Evolutionary conservation across 2,113 vertebrate genomes (phyloP).

Genomic region (Xenopus borealis): DNA sequence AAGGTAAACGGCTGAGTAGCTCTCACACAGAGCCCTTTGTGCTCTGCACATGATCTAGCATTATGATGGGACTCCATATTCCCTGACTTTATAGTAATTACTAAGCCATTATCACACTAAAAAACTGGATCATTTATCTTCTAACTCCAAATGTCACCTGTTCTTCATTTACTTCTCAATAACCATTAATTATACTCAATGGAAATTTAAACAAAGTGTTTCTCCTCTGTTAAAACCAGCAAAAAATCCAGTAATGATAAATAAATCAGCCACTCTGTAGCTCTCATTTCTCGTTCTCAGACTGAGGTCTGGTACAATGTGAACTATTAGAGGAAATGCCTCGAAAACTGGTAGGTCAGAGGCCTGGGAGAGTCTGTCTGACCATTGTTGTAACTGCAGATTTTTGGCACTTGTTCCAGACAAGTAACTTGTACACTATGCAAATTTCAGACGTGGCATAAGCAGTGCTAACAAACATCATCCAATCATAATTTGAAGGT

Average conservation of each 20-base stretch:
- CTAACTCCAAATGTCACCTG: constrained; percentile 77
- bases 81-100: constrained; percentile 74
- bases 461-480: constrained; percentile 20
- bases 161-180: constrained; percentile 82
- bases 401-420: constrained; percentile 51
- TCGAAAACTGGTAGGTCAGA: constrained; percentile 74
- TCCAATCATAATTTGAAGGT: constrained; percentile 19
- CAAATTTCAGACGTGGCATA: constrained; percentile 39
- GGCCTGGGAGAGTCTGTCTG: constrained; percentile 59
- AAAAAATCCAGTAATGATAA: constrained; percentile 71
- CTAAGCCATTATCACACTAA: constrained; percentile 79
- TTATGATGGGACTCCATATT: constrained; percentile 63
- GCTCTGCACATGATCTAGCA: constrained; percentile 75
- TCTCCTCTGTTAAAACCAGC: constrained; percentile 60
- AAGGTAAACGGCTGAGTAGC: constrained; percentile 66
- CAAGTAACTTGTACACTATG: constrained; percentile 39
- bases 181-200: constrained; percentile 76
- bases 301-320: constrained; percentile 55
- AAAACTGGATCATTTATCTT: constrained; percentile 79
- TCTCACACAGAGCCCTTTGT: constrained; percentile 89
- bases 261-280: constrained; percentile 65
- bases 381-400: constrained; percentile 48
- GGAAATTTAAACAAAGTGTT: constrained; percentile 73
- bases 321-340: constrained; percentile 75
- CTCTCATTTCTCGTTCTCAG: constrained; percentile 54